phyloP scores from a whole-genome alignment of 2,113 vertebrate species.

The Xiphias gladius region DNA sequence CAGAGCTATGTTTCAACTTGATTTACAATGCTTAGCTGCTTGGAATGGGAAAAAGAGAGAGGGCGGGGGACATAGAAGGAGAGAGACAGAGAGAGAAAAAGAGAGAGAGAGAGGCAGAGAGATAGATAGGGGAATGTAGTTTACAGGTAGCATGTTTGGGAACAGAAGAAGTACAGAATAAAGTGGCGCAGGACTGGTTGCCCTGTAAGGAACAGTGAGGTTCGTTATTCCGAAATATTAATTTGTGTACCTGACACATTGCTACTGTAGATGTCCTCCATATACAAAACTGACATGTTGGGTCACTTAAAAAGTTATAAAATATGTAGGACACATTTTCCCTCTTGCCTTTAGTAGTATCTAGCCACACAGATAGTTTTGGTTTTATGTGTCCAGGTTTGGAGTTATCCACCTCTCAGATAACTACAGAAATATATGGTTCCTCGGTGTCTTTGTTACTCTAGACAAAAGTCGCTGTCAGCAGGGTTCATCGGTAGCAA shows the following conservation, averaged over 20 bases:
- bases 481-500: not conserved
- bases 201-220: constrained; percentile 22
- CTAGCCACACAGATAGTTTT: not conserved
- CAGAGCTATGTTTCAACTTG: constrained; percentile 85
- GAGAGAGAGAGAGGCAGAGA: not conserved
- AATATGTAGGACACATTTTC: not conserved
- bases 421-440: not conserved
- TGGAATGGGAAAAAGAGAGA: constrained; percentile 39
- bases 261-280: not conserved
- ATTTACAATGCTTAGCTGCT: constrained; percentile 85
- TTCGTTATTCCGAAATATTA: constrained; percentile 32
- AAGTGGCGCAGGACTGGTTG: constrained; percentile 34
- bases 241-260: constrained; percentile 44
- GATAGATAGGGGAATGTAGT: constrained; percentile 30
- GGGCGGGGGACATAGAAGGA: not conserved
- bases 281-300: not conserved
- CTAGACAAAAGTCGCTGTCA: not conserved
- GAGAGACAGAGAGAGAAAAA: constrained; percentile 8
- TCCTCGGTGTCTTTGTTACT: constrained; percentile 1
- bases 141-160: constrained; percentile 74
- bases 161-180: constrained; percentile 41
- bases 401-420: not conserved
- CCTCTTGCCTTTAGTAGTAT: not conserved
- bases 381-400: constrained; percentile 1
- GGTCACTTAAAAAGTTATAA: not conserved